Base-by-base conservation (phyloP, 2,888 invertebrate species). In the Allacma fusca region DNA sequence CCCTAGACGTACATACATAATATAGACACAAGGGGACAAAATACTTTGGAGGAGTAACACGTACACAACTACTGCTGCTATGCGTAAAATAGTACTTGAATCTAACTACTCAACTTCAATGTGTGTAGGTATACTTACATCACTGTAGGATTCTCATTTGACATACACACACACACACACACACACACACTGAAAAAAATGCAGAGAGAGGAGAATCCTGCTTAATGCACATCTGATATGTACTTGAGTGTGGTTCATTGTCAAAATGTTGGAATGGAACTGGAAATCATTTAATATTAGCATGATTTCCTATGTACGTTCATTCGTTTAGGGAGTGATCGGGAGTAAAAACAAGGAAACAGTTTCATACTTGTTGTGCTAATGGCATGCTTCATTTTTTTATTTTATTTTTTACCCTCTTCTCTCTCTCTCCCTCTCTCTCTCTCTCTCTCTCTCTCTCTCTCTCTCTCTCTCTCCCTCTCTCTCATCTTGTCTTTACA, bases 201-300 rank as follows among this genome's bases (percentile, higher is more conserved):
- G 34, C 34, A 34, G 34, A 34, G 34, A 9, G n/a, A n/a, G n/a
- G n/a, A n/a, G n/a, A n/a, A n/a, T n/a, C n/a, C 34, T 34, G 34
- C 34, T 9, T 34, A 7, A 9, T 34, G 34, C 9, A 34, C 9
- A 9, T 34, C 4, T 34, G 34, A 34, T 34, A 34, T n/a, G 50
- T 50, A 50, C 50, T 12, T 5, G n/a, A 50, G 50, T 50, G 19
- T 5, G 50, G 16, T 13, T 40, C 40, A 50, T 50, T 50, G 50
- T 50, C 50, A 21, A 62, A 62, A 62, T 23, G 62, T 62, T 62
- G 23, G 23, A 62, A 24, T 62, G 62, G 24, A 24, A 62, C 62
- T 62, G 62, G 62, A 62, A 24, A 62, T 62, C 62, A 62, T 62
- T 62, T 62, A 12, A 62, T 62, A 62, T 62, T 24, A 24, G 62